Evolutionary conservation across 2,888 invertebrate species (phyloP).

Genomic region (Ryuthela nishihirai): DNA sequence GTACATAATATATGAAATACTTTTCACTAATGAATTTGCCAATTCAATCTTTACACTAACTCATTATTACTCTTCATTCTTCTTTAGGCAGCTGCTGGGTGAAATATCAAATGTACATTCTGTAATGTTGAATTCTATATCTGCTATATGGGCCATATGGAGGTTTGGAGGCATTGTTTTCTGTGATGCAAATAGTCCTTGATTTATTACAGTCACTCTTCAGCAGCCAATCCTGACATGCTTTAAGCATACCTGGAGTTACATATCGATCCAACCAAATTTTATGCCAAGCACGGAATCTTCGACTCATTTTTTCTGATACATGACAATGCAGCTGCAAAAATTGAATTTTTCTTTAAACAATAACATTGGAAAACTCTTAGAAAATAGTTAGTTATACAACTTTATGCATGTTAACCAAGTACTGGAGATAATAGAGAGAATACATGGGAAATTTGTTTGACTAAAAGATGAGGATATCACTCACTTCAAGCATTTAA

Average conservation of each 20-base stretch:
- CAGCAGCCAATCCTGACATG: conserved; percentile 67
- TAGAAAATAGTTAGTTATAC: conserved; percentile 7
- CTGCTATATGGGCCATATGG: conserved; percentile 34
- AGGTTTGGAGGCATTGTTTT: conserved; percentile 22
- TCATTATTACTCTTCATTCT: too few relatives aligned
- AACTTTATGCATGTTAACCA: too few relatives aligned
- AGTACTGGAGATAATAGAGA: too few relatives aligned
- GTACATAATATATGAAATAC: too few relatives aligned
- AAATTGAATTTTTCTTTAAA: conserved; percentile 42
- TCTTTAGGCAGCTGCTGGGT: too few relatives aligned
- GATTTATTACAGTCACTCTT: conserved; percentile 9
- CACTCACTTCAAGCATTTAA: too few relatives aligned
- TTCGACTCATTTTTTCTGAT: conserved; percentile 51
- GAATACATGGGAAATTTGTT: too few relatives aligned
- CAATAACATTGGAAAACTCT: conserved; percentile 9
- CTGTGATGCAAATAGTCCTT: conserved; percentile 8
- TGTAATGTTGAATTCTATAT: conserved; percentile 30
- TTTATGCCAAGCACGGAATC: conserved; percentile 64
- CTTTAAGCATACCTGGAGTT: conserved; percentile 58
- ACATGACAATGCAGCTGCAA: conserved; percentile 68
- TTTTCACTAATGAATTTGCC: too few relatives aligned
- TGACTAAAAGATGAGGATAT: too few relatives aligned
- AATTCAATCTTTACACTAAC: too few relatives aligned
- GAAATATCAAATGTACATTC: not conserved
- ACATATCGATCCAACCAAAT: conserved; percentile 66